Evolutionary conservation across 2,888 invertebrate genomes (phyloP).

Genomic region (Neuroscelio doddi): DNA sequence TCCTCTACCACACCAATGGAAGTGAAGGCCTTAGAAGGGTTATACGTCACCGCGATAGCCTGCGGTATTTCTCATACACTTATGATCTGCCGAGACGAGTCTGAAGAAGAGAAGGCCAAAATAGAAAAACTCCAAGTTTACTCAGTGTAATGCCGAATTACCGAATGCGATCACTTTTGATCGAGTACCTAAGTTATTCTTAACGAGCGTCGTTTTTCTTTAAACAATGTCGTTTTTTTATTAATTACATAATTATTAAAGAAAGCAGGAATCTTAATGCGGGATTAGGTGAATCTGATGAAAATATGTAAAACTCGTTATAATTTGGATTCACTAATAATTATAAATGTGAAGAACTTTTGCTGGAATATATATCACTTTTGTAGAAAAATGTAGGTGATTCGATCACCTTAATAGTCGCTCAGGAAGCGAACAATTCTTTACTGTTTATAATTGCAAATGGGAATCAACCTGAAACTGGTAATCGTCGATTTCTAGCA

Average conservation of each 20-base stretch:
- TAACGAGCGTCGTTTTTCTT: neutral
- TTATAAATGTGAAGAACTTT: no score
- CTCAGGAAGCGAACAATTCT: no score
- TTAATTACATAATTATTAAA: neutral
- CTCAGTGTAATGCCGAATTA: slow-evolving; percentile 58
- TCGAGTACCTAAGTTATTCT: neutral
- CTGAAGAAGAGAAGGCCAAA: slow-evolving; percentile 78
- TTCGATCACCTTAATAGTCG: no score
- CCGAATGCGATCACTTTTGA: neutral
- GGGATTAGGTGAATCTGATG: no score
- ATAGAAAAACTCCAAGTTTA: slow-evolving; percentile 76
- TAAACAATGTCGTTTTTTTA: slow-evolving; percentile 5
- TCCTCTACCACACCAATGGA: slow-evolving; percentile 92
- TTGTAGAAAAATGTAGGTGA: no score
- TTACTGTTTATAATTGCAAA: no score
- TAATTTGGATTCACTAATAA: no score
- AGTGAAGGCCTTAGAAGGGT: slow-evolving; percentile 83
- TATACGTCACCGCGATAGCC: slow-evolving; percentile 83
- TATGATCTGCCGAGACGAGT: slow-evolving; percentile 78
- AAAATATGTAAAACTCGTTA: no score
- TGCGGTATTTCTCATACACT: slow-evolving; percentile 92
- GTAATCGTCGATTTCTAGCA: no score
- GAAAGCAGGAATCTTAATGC: no score
- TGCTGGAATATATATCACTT: no score
- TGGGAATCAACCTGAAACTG: no score